A percentile compares a stretch with the other conserved stretches of the same genome.
Evolutionary conservation across 1,140 invertebrate genomes (phyloP).

Genomic region (Drosophila orosa): DNA sequence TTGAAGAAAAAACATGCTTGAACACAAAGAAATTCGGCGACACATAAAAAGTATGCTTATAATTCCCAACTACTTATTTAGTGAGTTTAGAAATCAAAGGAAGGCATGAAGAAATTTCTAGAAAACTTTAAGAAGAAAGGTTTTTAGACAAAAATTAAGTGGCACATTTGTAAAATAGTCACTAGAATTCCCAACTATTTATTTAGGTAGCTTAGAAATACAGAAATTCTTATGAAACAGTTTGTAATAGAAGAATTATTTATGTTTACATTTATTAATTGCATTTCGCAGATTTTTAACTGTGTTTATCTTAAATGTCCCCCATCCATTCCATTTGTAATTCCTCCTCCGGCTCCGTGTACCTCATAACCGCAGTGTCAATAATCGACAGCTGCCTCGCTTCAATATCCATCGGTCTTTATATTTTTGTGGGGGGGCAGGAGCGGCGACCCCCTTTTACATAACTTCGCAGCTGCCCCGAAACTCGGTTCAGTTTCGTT

Average conservation of each 20-base stretch:
- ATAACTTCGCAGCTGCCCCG: slow-evolving; percentile 59
- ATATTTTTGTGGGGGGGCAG: slow-evolving; percentile 16
- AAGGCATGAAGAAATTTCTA: too few species aligned
- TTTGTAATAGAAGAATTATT: too few species aligned
- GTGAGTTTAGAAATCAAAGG: background rate
- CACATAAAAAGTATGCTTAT: background rate
- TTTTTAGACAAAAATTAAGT: too few species aligned
- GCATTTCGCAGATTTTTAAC: background rate
- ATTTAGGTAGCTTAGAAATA: background rate
- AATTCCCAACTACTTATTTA: background rate
- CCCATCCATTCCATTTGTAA: background rate
- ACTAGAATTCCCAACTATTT: background rate
- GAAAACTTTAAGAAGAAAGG: too few species aligned
- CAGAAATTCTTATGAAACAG: too few species aligned
- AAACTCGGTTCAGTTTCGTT: slow-evolving; percentile 19
- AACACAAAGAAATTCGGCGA: too few species aligned
- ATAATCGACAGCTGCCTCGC: slow-evolving; percentile 80
- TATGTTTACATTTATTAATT: background rate
- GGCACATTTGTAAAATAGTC: too few species aligned
- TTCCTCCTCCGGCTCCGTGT: slow-evolving; percentile 20
- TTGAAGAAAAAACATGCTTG: too few species aligned
- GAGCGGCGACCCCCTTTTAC: slow-evolving; percentile 55
- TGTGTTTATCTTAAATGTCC: background rate
- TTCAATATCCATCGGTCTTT: slow-evolving; percentile 54
- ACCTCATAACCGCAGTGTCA: slow-evolving; percentile 70